Percentiles rank a stretch among this genome's conserved stretches.
phyloP scores from a whole-genome alignment of 1,140 invertebrate genomes.

The Venturia canescens region DNA sequence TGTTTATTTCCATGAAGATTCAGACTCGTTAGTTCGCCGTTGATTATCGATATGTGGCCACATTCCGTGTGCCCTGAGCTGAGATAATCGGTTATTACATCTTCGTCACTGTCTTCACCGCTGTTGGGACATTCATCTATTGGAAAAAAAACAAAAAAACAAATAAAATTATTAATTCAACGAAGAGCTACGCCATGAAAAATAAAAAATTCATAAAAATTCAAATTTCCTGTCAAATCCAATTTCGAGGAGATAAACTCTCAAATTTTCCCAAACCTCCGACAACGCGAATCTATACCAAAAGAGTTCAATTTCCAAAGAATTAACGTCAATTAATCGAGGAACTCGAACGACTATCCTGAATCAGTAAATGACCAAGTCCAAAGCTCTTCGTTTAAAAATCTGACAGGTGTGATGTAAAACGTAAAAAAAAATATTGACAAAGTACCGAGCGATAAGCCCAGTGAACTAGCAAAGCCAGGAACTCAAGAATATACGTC shows the following conservation, averaged over 20 bases:
- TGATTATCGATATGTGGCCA: constrained; percentile 64
- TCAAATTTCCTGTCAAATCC: no score
- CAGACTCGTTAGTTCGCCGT: constrained; percentile 65
- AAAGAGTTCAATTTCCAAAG: no score
- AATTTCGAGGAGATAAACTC: no score
- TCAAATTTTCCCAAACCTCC: no score
- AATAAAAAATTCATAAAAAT: no score
- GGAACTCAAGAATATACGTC: neutral
- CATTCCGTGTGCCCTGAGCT: constrained; percentile 69
- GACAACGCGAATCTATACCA: no score
- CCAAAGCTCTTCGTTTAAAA: neutral
- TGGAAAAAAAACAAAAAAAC: constrained; percentile 50
- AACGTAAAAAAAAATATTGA: neutral
- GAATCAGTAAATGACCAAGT: neutral
- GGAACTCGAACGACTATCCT: no score
- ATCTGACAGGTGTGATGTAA: neutral
- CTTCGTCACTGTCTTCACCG: constrained; percentile 82
- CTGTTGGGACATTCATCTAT: constrained; percentile 80
- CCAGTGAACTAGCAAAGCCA: neutral
- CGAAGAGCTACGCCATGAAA: no score
- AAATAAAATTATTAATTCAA: neutral
- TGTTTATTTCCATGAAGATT: constrained; percentile 65
- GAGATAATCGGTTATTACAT: constrained; percentile 82
- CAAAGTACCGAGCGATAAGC: neutral
- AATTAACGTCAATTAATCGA: no score